Evolutionary conservation across 2,113 vertebrate species (phyloP).

Genomic region (Sphaerodactylus townsendi): DNA sequence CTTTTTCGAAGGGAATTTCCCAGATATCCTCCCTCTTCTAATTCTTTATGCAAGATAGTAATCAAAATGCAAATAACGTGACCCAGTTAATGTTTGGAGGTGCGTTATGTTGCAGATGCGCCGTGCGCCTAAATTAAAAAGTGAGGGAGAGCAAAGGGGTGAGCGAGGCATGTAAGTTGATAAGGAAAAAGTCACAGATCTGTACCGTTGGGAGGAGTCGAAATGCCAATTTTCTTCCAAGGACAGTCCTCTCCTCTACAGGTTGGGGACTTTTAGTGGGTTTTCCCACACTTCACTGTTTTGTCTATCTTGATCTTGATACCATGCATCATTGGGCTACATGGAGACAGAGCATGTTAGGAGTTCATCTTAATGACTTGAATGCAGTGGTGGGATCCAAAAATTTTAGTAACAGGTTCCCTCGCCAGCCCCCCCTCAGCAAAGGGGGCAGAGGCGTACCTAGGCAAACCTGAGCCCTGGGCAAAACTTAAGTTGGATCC

Average conservation of each 20-base stretch:
- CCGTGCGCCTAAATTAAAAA: background rate
- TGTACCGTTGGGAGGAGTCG: slow-evolving; percentile 16
- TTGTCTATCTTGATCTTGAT: background rate
- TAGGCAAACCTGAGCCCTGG: too few species aligned
- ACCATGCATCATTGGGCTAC: background rate
- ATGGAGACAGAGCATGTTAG: background rate
- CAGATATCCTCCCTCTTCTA: slow-evolving; percentile 54
- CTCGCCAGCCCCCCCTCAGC: too few species aligned
- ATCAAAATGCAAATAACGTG: slow-evolving; percentile 77
- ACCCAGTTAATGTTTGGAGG: slow-evolving; percentile 58
- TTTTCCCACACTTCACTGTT: background rate
- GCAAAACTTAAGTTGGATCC: too few species aligned
- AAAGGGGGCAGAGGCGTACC: too few species aligned
- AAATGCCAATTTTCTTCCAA: background rate
- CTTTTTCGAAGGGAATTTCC: slow-evolving; percentile 19
- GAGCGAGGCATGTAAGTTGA: slow-evolving; percentile 7
- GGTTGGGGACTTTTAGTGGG: background rate
- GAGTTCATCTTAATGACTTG: background rate
- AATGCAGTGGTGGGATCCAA: too few species aligned
- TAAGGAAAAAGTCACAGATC: slow-evolving; percentile 20
- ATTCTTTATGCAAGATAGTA: slow-evolving; percentile 64
- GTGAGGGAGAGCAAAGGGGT: slow-evolving; percentile 31
- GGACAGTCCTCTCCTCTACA: background rate
- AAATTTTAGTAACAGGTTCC: too few species aligned
- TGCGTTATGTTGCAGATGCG: slow-evolving; percentile 59